Evolutionary conservation across 1,140 invertebrate genomes (phyloP).

Genomic region (Geopemphigus sp.): DNA sequence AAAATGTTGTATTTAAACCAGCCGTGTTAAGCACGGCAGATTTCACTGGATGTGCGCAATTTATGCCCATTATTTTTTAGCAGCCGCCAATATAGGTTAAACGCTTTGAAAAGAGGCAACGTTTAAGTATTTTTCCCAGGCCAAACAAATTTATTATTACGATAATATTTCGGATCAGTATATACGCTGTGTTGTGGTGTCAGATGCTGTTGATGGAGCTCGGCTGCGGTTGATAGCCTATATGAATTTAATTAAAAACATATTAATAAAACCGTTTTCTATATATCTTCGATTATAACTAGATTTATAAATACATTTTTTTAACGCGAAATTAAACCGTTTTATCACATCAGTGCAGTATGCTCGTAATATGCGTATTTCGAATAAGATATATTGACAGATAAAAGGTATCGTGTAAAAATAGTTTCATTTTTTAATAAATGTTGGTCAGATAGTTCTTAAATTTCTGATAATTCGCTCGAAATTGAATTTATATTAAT

Average conservation of each 20-base stretch:
- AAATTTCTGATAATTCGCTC: too few relatives aligned
- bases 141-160: conserved; percentile 13
- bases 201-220: conserved; percentile 40
- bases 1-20: neutral
- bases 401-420: neutral
- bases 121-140: neutral
- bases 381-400: neutral
- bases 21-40: neutral
- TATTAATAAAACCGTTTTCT: conserved; percentile 10
- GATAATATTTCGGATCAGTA: conserved; percentile 12
- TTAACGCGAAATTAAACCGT: neutral
- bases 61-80: neutral
- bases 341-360: conserved; percentile 27
- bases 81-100: neutral
- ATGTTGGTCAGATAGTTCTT: too few relatives aligned
- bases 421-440: neutral
- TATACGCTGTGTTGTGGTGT: neutral
- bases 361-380: neutral
- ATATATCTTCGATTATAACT: neutral
- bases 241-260: conserved; percentile 39
- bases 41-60: neutral
- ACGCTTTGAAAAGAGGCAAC: neutral
- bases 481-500: too few relatives aligned
- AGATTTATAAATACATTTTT: neutral
- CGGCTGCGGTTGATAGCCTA: conserved; percentile 28